Base-by-base conservation (phyloP, 2,113 vertebrate genomes). In the Glaucidium brasilianum region DNA sequence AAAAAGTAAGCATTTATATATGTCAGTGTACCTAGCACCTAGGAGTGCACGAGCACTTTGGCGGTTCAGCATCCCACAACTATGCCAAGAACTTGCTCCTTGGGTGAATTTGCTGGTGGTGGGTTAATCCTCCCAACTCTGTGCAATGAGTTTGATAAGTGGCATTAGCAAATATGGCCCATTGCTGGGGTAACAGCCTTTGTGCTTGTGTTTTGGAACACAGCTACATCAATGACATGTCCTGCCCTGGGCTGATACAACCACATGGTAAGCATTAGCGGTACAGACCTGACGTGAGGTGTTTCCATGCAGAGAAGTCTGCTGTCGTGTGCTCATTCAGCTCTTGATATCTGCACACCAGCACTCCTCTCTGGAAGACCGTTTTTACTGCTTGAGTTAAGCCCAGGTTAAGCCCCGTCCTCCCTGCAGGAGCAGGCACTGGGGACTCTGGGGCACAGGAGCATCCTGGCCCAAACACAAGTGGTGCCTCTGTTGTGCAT, bases 261-360 rank as follows among this genome's bases (percentile, higher is more conserved):
- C 26, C 1, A 0, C 18, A 0, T 68, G 49, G 56, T 8, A 32
- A 64, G 30, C 0, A 0, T 45, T 73, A 14, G 29, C 43, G 43
- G 27, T 59, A 29, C 64, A 59, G 43, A 35, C 12, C 50, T 81
- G 80, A 15, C 26, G 5, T 11, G 45, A 58, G 59, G 13, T 5
- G 12, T 84, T 86, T 63, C 58, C 37, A 0, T 39, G 59, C 79
- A 69, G 72, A 73, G 39, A 2, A 74, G 16, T 41, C 47, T 84
- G 58, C 64, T 86, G 37, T 37, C 9, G 0, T 21, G 21, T 47
- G 43, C 64, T 32, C 23, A 27, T 60, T 86, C 34, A 34, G 79
- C 63, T 53, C 58, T 12, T 47, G 26, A 15, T 66, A 59, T 23
- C 64, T 43, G 35, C 39, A 35, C 26, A 11, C 49, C 66, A 47